A percentile compares a stretch with the other conserved stretches of the same genome.
Evolutionary conservation across 2,888 invertebrate species (phyloP).

Genomic region (Lapara coniferarum): DNA sequence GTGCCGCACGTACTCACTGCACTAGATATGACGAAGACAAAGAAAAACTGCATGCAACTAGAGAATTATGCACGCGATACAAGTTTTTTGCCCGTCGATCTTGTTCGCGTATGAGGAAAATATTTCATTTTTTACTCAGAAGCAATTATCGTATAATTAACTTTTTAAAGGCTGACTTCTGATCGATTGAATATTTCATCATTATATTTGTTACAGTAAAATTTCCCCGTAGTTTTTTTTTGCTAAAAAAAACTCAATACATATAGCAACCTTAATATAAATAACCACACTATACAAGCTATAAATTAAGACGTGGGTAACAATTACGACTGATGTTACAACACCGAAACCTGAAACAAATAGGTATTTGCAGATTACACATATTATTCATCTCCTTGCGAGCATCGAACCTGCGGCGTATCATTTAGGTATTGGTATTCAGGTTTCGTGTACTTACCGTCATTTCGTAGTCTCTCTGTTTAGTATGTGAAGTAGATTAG

Average conservation of each 20-base stretch:
- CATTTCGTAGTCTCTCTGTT: too few relatives aligned
- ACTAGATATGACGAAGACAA: conserved; percentile 23
- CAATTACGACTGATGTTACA: too few relatives aligned
- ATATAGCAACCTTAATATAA: too few relatives aligned
- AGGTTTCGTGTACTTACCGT: too few relatives aligned
- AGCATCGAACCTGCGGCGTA: too few relatives aligned
- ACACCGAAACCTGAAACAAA: too few relatives aligned
- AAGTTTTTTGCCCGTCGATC: conserved; percentile 13
- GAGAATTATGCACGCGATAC: conserved; percentile 14
- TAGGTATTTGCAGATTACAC: too few relatives aligned
- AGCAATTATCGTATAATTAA: conserved; percentile 3
- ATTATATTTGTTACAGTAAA: background rate
- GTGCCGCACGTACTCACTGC: conserved; percentile 18
- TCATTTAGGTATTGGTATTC: too few relatives aligned
- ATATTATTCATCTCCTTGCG: too few relatives aligned
- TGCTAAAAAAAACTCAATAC: background rate
- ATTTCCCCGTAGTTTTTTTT: background rate
- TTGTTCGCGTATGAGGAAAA: conserved; percentile 19
- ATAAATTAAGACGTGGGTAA: too few relatives aligned
- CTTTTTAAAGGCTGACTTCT: background rate
- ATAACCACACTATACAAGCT: too few relatives aligned
- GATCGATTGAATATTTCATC: background rate
- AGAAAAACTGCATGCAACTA: conserved; percentile 17
- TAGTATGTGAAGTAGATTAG: too few relatives aligned
- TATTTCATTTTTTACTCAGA: background rate